phyloP scores from a whole-genome alignment of 2,113 vertebrate genomes.

The Garra rufa region DNA sequence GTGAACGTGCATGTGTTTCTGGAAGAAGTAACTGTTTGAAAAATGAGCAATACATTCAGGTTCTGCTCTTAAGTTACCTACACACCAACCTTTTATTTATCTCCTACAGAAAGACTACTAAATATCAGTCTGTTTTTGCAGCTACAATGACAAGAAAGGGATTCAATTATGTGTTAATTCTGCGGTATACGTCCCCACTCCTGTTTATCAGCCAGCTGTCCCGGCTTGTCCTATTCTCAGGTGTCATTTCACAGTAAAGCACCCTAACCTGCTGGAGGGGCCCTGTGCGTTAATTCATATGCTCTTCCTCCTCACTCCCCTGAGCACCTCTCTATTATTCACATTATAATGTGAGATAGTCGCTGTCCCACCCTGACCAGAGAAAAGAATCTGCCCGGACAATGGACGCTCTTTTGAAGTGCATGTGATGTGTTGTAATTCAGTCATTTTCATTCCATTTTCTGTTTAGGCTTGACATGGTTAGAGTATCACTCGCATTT shows the following conservation, averaged over 20 bases:
- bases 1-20: constrained; percentile 57
- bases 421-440: constrained; percentile 56
- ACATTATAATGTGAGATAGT: constrained; percentile 75
- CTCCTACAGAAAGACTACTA: not conserved
- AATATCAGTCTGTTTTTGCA: not conserved
- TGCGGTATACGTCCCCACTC: not conserved
- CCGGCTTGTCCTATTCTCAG: not conserved
- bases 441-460: constrained; percentile 52
- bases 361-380: constrained; percentile 73
- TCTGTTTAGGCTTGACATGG: constrained; percentile 53
- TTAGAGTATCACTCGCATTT: constrained; percentile 28
- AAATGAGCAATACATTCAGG: no score
- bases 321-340: constrained; percentile 72
- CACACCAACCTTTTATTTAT: not conserved
- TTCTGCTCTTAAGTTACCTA: not conserved
- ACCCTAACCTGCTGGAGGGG: constrained; percentile 63
- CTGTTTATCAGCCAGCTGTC: constrained; percentile 7
- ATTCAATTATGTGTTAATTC: not conserved
- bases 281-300: constrained; percentile 66
- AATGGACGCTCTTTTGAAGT: constrained; percentile 75
- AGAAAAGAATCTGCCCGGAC: constrained; percentile 74
- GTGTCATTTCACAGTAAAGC: constrained; percentile 39
- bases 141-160: not conserved
- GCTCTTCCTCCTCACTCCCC: constrained; percentile 61
- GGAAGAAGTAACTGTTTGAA: constrained; percentile 50